Conservation (phyloP, 1,140 invertebrate species). For the Caenorhabditis briggsae region DNA sequence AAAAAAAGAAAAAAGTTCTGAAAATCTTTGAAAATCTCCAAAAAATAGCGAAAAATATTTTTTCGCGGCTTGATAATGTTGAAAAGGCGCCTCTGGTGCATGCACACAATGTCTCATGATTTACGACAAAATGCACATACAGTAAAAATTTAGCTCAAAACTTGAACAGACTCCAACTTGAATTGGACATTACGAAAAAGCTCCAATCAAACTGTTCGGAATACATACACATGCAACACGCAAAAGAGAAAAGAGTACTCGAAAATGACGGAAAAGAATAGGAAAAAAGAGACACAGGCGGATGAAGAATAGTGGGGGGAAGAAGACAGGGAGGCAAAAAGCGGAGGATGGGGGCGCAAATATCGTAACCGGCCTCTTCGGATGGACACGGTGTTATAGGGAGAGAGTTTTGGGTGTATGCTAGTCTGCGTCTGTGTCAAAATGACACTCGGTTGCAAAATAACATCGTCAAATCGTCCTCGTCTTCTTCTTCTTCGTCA, state of each 20-base stretch:
- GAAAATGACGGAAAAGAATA: constrained; percentile 24
- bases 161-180: neutral
- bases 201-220: constrained; percentile 19
- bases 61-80: no score
- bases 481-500: neutral
- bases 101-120: no score
- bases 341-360: constrained; percentile 48
- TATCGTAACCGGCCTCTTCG: constrained; percentile 54
- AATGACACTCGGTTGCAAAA: constrained; percentile 45
- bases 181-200: neutral
- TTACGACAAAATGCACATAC: no score
- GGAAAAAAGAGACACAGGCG: constrained; percentile 32
- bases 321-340: constrained; percentile 22
- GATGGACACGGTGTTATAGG: constrained; percentile 35
- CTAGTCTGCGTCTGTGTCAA: constrained; percentile 29
- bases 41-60: no score
- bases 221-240: constrained; percentile 38
- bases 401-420: neutral
- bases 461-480: constrained; percentile 42
- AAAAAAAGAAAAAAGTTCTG: no score
- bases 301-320: neutral
- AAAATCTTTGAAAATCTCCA: no score
- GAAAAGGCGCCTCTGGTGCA: no score
- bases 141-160: no score
- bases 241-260: constrained; percentile 41